Percentiles rank a stretch among this genome's conserved stretches.
These are phyloP conservation scores for Oligia fasciuncula DNA, from an alignment of 2,888 invertebrate species.

Conservation along the genomic window DNA sequence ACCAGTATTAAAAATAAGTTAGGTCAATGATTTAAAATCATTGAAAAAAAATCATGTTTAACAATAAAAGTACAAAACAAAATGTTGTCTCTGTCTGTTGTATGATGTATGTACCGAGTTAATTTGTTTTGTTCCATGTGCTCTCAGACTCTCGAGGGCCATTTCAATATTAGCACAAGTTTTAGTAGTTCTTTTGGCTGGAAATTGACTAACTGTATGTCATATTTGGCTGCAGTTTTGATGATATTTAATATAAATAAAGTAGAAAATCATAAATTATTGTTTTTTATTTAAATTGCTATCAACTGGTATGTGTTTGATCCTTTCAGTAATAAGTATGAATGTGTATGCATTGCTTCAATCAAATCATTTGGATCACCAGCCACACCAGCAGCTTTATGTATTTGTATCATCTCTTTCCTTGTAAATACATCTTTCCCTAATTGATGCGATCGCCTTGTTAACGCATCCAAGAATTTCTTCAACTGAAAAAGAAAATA, in stretches of 20 bases:
- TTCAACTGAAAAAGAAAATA: constrained; percentile 90
- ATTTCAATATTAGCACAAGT: constrained; percentile 13
- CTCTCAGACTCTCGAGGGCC: background rate
- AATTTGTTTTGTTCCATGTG: constrained; percentile 14
- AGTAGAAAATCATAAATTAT: background rate
- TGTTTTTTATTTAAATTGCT: constrained; percentile 72
- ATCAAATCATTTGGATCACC: constrained; percentile 93
- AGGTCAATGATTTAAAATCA: constrained; percentile 28
- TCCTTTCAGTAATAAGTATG: constrained; percentile 95
- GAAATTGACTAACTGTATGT: constrained; percentile 29
- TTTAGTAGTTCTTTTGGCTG: constrained; percentile 15
- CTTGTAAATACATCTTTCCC: constrained; percentile 93
- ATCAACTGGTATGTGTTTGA: constrained; percentile 92
- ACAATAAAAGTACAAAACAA: constrained; percentile 46
- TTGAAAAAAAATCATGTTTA: constrained; percentile 12
- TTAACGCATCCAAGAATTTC: constrained; percentile 92
- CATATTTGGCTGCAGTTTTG: constrained; percentile 35
- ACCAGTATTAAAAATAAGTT: constrained; percentile 44
- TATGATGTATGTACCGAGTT: background rate
- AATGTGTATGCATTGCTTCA: constrained; percentile 95
- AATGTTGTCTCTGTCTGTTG: constrained; percentile 12
- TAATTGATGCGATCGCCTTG: constrained; percentile 91
- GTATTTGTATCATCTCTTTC: constrained; percentile 94
- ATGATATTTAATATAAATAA: constrained; percentile 28
- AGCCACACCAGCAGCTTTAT: constrained; percentile 91